phyloP scores from a whole-genome alignment of 2,113 vertebrate species.

The Melanotaenia duboulayi region DNA sequence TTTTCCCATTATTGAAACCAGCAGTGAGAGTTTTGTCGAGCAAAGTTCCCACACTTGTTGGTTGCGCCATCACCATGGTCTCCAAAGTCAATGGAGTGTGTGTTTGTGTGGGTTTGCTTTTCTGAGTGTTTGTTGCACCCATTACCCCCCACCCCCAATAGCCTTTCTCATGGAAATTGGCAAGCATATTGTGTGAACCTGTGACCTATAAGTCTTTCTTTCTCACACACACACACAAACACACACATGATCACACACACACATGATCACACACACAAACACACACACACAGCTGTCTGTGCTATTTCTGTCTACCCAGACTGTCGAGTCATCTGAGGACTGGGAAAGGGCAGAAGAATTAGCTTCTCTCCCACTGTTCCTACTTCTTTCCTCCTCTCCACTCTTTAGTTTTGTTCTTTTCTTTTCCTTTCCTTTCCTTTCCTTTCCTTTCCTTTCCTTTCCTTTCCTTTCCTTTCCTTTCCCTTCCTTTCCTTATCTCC shows the following conservation, averaged over 20 bases:
- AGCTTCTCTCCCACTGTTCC: constrained; percentile 21
- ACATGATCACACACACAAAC: constrained; percentile 30
- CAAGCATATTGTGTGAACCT: constrained; percentile 75
- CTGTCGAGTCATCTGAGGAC: constrained; percentile 73
- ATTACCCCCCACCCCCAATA: constrained; percentile 10
- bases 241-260: constrained; percentile 29
- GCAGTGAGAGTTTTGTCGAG: constrained; percentile 66
- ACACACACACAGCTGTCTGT: constrained; percentile 68
- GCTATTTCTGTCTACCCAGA: constrained; percentile 74
- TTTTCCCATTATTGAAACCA: constrained; percentile 59
- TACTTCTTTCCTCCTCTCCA: not conserved
- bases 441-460: not conserved
- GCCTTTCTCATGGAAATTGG: constrained; percentile 80
- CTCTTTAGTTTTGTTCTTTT: not conserved
- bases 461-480: not conserved
- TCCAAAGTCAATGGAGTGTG: constrained; percentile 60
- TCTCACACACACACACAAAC: constrained; percentile 10
- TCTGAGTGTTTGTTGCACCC: constrained; percentile 6
- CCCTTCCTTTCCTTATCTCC: not conserved
- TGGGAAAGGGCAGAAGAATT: constrained; percentile 31
- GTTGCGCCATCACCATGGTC: constrained; percentile 48
- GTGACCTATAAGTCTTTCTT: constrained; percentile 67
- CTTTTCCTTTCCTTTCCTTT: not conserved
- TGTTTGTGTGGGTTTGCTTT: constrained; percentile 30
- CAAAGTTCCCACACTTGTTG: constrained; percentile 80